These are phyloP conservation scores for Amphipyra berbera DNA, from an alignment of 2,888 invertebrate species.

Conservation along the genomic window DNA sequence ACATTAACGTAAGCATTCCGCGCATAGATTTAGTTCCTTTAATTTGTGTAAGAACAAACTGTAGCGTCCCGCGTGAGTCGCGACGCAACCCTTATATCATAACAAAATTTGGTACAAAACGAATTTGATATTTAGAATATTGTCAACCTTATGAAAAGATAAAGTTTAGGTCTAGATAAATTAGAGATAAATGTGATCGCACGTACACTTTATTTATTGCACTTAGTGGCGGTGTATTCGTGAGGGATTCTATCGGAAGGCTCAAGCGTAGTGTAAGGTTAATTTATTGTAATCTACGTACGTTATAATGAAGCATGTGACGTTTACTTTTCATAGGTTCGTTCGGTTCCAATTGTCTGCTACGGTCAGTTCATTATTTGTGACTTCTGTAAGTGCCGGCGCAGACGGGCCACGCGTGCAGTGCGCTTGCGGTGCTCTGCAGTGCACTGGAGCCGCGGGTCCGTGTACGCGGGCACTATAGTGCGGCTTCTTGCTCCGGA, in stretches of 20 bases:
- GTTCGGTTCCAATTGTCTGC: constrained; percentile 56
- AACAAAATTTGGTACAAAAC: constrained; percentile 84
- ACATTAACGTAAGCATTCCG: constrained; percentile 63
- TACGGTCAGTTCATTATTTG: constrained; percentile 62
- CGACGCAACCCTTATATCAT: constrained; percentile 51
- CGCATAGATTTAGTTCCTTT: constrained; percentile 70
- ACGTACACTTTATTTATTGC: constrained; percentile 79
- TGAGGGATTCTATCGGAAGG: constrained; percentile 60
- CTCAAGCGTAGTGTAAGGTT: constrained; percentile 71
- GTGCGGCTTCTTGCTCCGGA: constrained; percentile 88
- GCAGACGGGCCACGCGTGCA: constrained; percentile 24
- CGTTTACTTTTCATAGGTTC: constrained; percentile 50
- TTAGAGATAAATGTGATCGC: constrained; percentile 80
- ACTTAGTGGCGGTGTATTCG: constrained; percentile 69
- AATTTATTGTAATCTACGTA: constrained; percentile 61
- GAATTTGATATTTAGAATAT: constrained; percentile 78
- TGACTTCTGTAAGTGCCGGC: constrained; percentile 52
- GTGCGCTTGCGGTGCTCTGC: background rate
- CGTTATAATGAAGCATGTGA: constrained; percentile 25
- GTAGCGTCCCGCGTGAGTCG: constrained; percentile 40
- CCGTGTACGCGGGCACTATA: constrained; percentile 44
- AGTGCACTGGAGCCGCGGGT: constrained; percentile 17
- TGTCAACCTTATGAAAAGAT: constrained; percentile 70
- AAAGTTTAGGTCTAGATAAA: constrained; percentile 71
- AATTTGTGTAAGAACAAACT: constrained; percentile 59